Evolutionary conservation across 2,888 invertebrate species (phyloP), one percentile per base, ranked within the genome.

Genomic region (Rugalucina vietnamica): DNA sequence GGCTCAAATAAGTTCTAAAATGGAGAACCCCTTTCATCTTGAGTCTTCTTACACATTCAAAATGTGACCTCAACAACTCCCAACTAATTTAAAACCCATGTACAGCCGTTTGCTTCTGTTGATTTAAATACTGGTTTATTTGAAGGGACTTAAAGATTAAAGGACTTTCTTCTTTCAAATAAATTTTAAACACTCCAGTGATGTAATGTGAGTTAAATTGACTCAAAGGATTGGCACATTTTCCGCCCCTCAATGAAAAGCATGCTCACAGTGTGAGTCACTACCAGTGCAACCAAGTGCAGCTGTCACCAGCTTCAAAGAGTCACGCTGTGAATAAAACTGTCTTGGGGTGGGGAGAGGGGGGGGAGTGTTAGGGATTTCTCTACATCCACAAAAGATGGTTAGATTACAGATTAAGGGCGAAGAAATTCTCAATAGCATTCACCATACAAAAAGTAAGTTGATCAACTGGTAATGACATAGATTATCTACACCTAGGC

Each of bases 1-100:
- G n/a, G n/a, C n/a, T n/a, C n/a, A n/a, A n/a, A n/a, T n/a, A n/a
- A n/a, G n/a, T n/a, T n/a, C n/a, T n/a, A n/a, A n/a, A n/a, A n/a
- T n/a, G n/a, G n/a, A n/a, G n/a, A n/a, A n/a, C n/a, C n/a, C n/a
- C 65, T 65, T 65, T 65, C 18, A 65, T 34, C 65, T 65, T 18
- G 3, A 65, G 18, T 65, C 18, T 24, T 18, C 18, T 34, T 34
- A 65, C 65, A 65, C 65, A 34, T 65, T 65, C 65, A 65, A n/a
- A 65, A 10, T 34, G 32, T 18, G 65, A 65, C 65, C 65, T 34
- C 18, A 34, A 65, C 65, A 65, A 32, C 65, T 43, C 34, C 8
- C 21, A 21, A 65, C 27, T 65, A 65, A 65, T 65, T 65, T 65
- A 65, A 65, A 65, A 65, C 24, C 8, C 34, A 34, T 65, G 65